Percentiles rank a stretch among this genome's conserved stretches.
Conservation (phyloP, 1,140 invertebrate genomes). For the Drosophila dunni region DNA sequence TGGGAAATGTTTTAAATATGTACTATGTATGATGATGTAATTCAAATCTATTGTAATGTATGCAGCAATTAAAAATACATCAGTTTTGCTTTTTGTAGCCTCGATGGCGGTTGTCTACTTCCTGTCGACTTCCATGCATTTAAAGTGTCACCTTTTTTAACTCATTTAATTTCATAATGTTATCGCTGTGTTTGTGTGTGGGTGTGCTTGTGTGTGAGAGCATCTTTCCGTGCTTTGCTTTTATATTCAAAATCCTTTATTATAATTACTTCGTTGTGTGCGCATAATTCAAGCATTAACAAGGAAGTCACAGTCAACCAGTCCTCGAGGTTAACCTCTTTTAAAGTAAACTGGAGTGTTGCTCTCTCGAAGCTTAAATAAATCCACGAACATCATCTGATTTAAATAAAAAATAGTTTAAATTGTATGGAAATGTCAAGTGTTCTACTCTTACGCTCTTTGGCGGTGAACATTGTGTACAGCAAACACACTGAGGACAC, state of each 20-base stretch:
- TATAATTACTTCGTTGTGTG: constrained; percentile 36
- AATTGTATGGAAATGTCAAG: neutral
- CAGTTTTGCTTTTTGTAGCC: constrained; percentile 35
- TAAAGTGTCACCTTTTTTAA: constrained; percentile 53
- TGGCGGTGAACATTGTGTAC: neutral
- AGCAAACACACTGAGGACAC: neutral
- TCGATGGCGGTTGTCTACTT: constrained; percentile 35
- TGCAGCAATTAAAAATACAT: constrained; percentile 82
- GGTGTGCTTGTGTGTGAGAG: neutral
- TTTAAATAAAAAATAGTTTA: neutral
- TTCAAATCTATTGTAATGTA: constrained; percentile 79
- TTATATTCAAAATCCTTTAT: constrained; percentile 43
- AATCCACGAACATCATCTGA: neutral
- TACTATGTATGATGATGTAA: constrained; percentile 45
- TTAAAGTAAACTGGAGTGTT: neutral
- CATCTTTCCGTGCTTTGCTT: constrained; percentile 26
- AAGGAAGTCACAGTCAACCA: constrained; percentile 17
- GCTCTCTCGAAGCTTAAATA: neutral
- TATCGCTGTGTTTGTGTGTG: constrained; percentile 21
- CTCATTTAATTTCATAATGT: constrained; percentile 71
- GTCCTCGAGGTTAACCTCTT: neutral
- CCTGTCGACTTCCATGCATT: constrained; percentile 37
- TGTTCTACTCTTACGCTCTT: neutral
- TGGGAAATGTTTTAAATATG: neutral
- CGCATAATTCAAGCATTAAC: constrained; percentile 67